phyloP scores from a whole-genome alignment of 2,888 invertebrate species.

The Zhuqinia jingwanae region DNA sequence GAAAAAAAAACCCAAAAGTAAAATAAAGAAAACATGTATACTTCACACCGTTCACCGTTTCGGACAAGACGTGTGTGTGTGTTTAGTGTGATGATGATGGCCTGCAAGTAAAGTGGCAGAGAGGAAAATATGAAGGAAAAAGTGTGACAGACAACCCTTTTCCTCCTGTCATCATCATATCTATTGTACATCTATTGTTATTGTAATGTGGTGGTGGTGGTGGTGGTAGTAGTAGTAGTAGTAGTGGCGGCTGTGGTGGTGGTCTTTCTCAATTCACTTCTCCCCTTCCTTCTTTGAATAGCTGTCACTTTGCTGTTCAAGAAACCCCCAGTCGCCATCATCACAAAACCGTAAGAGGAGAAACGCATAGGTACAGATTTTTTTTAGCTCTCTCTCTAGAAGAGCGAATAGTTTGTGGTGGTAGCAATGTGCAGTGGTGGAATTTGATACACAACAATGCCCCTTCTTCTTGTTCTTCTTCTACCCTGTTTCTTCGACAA shows the following conservation, averaged over 20 bases:
- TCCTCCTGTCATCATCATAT: conserved; percentile 46
- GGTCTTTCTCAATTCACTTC: conserved; percentile 53
- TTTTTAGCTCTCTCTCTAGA: too few species aligned
- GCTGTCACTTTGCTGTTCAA: conserved; percentile 40
- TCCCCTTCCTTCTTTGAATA: conserved; percentile 25
- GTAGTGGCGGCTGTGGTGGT: neutral
- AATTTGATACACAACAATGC: conserved; percentile 13
- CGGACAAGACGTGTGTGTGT: conserved; percentile 32
- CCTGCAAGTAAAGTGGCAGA: neutral
- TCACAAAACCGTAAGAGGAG: conserved; percentile 6
- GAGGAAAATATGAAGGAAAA: conserved; percentile 20
- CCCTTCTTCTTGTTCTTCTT: too few species aligned
- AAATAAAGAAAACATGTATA: too few species aligned
- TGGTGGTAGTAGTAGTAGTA: neutral
- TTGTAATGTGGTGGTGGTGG: conserved; percentile 29
- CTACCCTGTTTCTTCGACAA: too few species aligned
- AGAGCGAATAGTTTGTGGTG: conserved; percentile 1
- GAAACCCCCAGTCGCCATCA: conserved; percentile 26
- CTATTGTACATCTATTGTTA: conserved; percentile 28
- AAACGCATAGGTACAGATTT: neutral
- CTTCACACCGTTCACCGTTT: too few species aligned
- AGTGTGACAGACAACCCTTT: conserved; percentile 53
- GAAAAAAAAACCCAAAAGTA: too few species aligned
- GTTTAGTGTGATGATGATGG: neutral
- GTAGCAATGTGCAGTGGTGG: conserved; percentile 3